Percentiles rank a stretch among this genome's conserved stretches.
phyloP scores from a whole-genome alignment of 2,797 vertebrate species.

The Girardinus metallicus region DNA sequence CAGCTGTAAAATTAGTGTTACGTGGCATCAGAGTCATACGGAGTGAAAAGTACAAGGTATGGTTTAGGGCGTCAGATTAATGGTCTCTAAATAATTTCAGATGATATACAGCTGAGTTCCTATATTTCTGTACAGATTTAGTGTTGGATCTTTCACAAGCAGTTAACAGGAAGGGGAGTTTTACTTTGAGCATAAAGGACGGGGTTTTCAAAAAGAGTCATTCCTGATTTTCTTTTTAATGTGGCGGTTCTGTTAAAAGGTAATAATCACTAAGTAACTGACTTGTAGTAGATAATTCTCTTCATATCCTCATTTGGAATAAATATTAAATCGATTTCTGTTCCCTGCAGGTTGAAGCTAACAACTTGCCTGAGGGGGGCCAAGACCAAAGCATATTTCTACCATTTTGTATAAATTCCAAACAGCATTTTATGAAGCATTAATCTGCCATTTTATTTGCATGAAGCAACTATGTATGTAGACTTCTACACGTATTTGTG shows the following conservation, averaged over 20 bases:
- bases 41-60: conserved; percentile 29
- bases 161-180: not conserved
- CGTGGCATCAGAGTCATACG: conserved; percentile 25
- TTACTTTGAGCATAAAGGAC: not conserved
- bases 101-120: not conserved
- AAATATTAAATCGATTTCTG: not conserved
- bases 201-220: not conserved
- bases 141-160: not conserved
- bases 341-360: not conserved
- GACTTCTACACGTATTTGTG: not conserved
- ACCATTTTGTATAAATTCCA: not conserved
- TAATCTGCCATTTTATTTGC: not conserved
- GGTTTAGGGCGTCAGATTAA: conserved; percentile 14
- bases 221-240: not conserved
- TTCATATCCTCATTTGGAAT: not conserved
- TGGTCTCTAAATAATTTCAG: conserved; percentile 12
- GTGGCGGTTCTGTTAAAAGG: not conserved
- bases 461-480: not conserved
- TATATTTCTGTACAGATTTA: not conserved
- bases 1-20: conserved; percentile 58
- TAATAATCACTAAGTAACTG: not conserved
- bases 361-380: not conserved
- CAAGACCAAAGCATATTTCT: not conserved
- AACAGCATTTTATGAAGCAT: not conserved
- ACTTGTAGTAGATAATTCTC: not conserved